These are phyloP conservation scores for Salmo trutta DNA, from an alignment of 2,797 vertebrate genomes.

Conservation along the genomic window DNA sequence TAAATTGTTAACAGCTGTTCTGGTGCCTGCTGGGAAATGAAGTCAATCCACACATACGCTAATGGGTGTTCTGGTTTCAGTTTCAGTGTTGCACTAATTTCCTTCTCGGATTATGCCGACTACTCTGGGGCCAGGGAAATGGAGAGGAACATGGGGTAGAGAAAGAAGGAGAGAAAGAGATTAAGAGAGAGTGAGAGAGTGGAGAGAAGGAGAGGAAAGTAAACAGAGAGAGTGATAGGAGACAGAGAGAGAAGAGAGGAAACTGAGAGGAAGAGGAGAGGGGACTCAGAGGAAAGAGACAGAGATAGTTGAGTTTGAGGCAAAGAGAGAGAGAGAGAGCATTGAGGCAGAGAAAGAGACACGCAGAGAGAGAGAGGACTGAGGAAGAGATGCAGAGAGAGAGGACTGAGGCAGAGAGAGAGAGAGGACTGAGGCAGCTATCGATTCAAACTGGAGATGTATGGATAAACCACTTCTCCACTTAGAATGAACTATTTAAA, in stretches of 20 bases:
- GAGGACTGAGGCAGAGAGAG: no score
- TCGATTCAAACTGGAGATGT: no score
- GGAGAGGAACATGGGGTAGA: neutral
- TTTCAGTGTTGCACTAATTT: conserved; percentile 25
- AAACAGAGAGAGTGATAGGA: neutral
- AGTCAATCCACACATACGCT: conserved; percentile 26
- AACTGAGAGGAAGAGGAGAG: no score
- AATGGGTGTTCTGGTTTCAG: conserved; percentile 31
- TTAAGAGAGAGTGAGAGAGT: neutral
- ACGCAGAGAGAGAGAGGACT: no score
- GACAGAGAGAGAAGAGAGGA: neutral
- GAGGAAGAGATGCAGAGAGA: no score
- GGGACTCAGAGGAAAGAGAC: no score
- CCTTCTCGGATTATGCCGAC: neutral
- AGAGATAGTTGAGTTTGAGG: no score
- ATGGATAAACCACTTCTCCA: no score
- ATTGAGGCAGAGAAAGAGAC: no score
- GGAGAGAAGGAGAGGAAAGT: neutral
- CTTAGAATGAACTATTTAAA: no score
- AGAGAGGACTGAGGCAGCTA: no score
- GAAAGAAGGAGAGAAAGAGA: neutral
- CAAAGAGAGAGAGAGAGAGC: no score
- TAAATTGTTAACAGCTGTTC: conserved; percentile 44
- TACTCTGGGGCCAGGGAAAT: neutral
- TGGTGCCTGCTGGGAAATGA: conserved; percentile 35